Base-by-base conservation (phyloP, 2,888 invertebrate species). In the Drosophila niveifrons region DNA sequence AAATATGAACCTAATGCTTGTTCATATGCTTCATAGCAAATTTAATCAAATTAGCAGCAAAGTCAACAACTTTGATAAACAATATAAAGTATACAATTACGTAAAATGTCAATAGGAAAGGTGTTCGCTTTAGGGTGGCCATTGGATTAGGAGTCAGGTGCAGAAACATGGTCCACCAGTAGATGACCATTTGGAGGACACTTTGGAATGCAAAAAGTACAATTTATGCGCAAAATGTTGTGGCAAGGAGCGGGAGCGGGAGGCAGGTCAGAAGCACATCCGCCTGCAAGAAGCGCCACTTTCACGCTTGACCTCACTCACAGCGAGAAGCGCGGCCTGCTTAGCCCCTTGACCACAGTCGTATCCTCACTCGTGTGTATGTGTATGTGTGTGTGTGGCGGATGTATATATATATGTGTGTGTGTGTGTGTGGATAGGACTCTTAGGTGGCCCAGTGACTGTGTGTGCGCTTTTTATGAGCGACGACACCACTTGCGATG, bases 401-500 rank as follows among this genome's bases (percentile, higher is more conserved):
- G 66, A 61, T 57, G 46, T 41, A 46, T 44, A 34, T 29, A n/a
- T 41, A 18, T 31, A 46, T 17, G 31, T 36, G 55, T 50, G 41
- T 31, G 44, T 61, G 41, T 17, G 23, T 43, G 43, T 62, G 18
- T 17, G 23, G 15, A 31, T 6, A 7, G 17, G 39, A 48, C 72
- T 66, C 74, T 72, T 68, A 64, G 52, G 57, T 50, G 57, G 58
- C 50, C 56, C 73, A 66, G 57, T 59, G 69, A 62, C 39, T 70
- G 71, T 79, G 71, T 79, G 71, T 23, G 71, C 68, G 78, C 68
- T 80, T 83, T 81, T 86, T 85, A 86, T 83, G 86, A 86, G 75
- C 85, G 75, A 73, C 82, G 84, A 80, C 88, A 85, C 79, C 89
- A 86, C 84, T 89, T 82, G 88, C 83, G 83, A 89, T 90, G 90